A percentile compares a stretch with the other conserved stretches of the same genome.
Conservation (phyloP, 2,113 vertebrate species). For the Oreocharis arfaki region DNA sequence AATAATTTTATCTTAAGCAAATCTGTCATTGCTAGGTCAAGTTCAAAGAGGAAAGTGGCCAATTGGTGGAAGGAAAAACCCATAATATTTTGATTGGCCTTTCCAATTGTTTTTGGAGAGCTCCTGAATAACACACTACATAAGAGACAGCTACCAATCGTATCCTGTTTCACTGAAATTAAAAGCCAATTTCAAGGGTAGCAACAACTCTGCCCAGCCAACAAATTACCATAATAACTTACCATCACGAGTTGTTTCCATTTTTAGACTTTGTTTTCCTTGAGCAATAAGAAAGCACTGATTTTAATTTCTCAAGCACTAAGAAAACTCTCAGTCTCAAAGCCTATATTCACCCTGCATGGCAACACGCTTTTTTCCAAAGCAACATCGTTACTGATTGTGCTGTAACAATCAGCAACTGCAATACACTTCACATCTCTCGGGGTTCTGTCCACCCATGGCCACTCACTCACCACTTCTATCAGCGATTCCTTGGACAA, state of each 20-base stretch:
- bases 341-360: neutral
- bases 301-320: neutral
- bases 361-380: neutral
- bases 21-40: neutral
- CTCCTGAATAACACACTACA: neutral
- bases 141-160: neutral
- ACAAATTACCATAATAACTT: neutral
- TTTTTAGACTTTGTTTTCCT: neutral
- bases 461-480: neutral
- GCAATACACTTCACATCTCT: neutral
- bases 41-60: neutral
- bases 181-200: neutral
- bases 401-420: neutral
- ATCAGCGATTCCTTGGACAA: fast-evolving
- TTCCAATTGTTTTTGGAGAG: neutral
- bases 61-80: neutral
- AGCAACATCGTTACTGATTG: neutral
- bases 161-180: neutral
- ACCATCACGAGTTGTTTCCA: fast-evolving
- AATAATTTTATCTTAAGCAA: neutral
- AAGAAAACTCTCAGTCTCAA: neutral
- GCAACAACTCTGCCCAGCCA: neutral
- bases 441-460: neutral
- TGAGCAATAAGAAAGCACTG: neutral
- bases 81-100: neutral